A percentile compares a stretch with the other conserved stretches of the same genome.
These are phyloP conservation scores for Acropora tenuis DNA, from an alignment of 64 coral and sea anemone genomes.

Conservation along the genomic window DNA sequence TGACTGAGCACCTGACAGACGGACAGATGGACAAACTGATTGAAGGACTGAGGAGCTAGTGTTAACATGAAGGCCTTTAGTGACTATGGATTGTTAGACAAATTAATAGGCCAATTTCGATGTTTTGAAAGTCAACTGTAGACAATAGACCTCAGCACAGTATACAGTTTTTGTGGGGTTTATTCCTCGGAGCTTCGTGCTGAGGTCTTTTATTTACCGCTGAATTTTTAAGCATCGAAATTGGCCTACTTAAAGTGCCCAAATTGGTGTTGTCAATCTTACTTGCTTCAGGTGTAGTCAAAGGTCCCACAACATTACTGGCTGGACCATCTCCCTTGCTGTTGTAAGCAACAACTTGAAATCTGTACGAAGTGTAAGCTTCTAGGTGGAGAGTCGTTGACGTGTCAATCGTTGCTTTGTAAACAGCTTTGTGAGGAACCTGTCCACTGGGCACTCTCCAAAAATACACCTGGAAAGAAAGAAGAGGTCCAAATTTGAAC, in stretches of 20 bases:
- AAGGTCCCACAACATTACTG: constrained; percentile 75
- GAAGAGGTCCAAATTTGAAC: too few species aligned
- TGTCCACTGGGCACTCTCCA: constrained; percentile 58
- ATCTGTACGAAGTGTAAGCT: constrained; percentile 76
- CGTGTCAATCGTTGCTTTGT: constrained; percentile 30
- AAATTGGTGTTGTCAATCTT: neutral
- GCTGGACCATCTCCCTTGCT: constrained; percentile 85
- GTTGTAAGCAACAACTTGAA: constrained; percentile 96
- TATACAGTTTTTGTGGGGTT: too few species aligned
- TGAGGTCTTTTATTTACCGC: too few species aligned
- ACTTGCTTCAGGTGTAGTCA: constrained; percentile 90
- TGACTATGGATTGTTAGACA: neutral
- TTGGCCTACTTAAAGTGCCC: neutral
- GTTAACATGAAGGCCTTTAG: too few species aligned
- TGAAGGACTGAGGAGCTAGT: too few species aligned
- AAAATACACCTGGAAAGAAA: constrained; percentile 72
- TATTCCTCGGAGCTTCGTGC: too few species aligned
- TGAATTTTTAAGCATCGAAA: too few species aligned
- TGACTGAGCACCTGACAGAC: neutral
- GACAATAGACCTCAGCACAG: too few species aligned
- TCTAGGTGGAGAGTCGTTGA: constrained; percentile 61
- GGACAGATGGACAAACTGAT: neutral
- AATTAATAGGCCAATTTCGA: neutral
- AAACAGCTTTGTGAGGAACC: constrained; percentile 44
- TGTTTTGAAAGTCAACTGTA: too few species aligned